Conservation (phyloP, 2,888 invertebrate genomes). For the Ophioninae sp. region DNA sequence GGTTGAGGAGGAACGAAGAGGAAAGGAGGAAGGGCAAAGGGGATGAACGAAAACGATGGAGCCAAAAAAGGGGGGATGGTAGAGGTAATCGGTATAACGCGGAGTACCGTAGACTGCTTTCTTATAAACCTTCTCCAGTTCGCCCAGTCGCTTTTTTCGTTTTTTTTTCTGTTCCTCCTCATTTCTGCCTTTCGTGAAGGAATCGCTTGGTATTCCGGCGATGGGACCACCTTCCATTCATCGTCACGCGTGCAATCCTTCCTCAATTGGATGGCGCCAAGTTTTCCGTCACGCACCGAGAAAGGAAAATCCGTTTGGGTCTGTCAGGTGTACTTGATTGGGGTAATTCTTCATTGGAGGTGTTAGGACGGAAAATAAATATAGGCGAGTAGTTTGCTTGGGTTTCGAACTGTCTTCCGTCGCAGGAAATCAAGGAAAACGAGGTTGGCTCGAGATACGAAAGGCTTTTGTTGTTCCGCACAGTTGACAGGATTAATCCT, state of each 20-base stretch:
- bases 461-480: background rate
- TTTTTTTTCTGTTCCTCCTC: slow-evolving; percentile 7
- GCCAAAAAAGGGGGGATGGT: slow-evolving; percentile 10
- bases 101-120: slow-evolving; percentile 24
- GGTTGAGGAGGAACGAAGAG: slow-evolving; percentile 4
- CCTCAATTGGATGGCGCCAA: slow-evolving; percentile 21
- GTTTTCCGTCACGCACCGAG: slow-evolving; percentile 2
- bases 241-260: slow-evolving; percentile 39
- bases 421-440: too few species aligned
- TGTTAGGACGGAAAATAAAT: too few species aligned
- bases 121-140: slow-evolving; percentile 29
- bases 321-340: too few species aligned
- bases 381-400: too few species aligned
- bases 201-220: slow-evolving; percentile 22
- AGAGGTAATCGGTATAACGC: slow-evolving; percentile 58
- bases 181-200: slow-evolving; percentile 32
- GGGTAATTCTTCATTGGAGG: too few species aligned
- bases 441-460: too few species aligned
- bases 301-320: too few species aligned
- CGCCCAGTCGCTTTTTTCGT: slow-evolving; percentile 22
- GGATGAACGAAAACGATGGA: slow-evolving; percentile 25
- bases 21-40: slow-evolving; percentile 36
- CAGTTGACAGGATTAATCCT: background rate
- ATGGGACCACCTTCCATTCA: slow-evolving; percentile 31
- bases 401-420: too few species aligned